phyloP scores from a whole-genome alignment of 2,113 vertebrate species.

The Coptodon rendalli region DNA sequence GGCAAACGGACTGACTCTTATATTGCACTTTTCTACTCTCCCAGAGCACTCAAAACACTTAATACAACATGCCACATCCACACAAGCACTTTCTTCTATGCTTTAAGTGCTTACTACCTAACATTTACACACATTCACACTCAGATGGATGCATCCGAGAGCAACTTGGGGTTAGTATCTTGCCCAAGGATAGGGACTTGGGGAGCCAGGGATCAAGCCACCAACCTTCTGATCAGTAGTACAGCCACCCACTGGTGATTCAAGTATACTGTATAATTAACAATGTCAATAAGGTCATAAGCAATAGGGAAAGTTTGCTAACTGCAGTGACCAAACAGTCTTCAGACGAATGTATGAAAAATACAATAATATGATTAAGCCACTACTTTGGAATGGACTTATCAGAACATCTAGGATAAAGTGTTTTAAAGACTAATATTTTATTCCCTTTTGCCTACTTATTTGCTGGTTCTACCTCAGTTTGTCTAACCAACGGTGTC shows the following conservation, averaged over 20 bases:
- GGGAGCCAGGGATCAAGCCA: background rate
- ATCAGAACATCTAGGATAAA: fast-evolving
- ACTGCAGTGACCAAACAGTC: background rate
- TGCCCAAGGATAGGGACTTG: background rate
- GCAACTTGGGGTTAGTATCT: background rate
- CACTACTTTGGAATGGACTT: background rate
- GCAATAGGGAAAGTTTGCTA: background rate
- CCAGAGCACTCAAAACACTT: background rate
- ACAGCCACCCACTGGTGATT: background rate
- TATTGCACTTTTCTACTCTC: background rate
- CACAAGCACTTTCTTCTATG: background rate
- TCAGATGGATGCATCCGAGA: background rate
- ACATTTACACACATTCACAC: background rate
- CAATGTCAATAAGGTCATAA: background rate
- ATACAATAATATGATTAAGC: background rate
- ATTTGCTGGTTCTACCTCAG: background rate
- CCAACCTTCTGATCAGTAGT: background rate
- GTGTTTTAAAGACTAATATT: background rate
- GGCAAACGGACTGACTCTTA: background rate
- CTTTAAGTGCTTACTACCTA: background rate
- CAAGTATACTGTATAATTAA: background rate
- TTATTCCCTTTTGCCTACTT: fast-evolving
- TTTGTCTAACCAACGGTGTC: background rate
- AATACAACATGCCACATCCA: background rate
- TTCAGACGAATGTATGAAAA: fast-evolving